A percentile compares a stretch with the other conserved stretches of the same genome.
Evolutionary conservation across 2,888 invertebrate genomes (phyloP).

Genomic region (Drosophila setosimentum): DNA sequence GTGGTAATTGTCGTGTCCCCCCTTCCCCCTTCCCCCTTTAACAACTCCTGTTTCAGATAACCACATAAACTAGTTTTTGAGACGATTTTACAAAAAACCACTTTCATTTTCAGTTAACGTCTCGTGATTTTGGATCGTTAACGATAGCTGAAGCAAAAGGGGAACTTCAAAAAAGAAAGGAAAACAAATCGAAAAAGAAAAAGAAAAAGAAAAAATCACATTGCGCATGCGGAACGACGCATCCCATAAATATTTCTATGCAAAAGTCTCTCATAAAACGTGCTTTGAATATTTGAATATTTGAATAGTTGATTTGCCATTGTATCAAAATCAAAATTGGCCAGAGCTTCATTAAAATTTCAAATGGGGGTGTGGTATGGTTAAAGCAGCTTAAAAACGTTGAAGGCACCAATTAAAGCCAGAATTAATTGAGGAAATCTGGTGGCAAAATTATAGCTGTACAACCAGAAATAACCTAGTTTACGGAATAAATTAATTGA

Average conservation of each 20-base stretch:
- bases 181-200: neutral
- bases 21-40: conserved; percentile 8
- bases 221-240: conserved; percentile 66
- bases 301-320: conserved; percentile 13
- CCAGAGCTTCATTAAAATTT: conserved; percentile 13
- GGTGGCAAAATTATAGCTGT: neutral
- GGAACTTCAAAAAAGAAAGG: neutral
- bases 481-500: neutral
- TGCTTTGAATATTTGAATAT: conserved; percentile 50
- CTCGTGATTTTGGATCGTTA: conserved; percentile 25
- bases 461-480: neutral
- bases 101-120: conserved; percentile 67
- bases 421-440: conserved; percentile 32
- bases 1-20: conserved; percentile 41
- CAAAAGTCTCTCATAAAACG: conserved; percentile 39
- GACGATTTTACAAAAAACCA: conserved; percentile 54
- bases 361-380: conserved; percentile 6
- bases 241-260: conserved; percentile 29
- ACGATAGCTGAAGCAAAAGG: neutral
- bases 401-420: conserved; percentile 16
- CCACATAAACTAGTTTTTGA: conserved; percentile 63
- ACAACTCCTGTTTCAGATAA: conserved; percentile 1
- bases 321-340: conserved; percentile 14
- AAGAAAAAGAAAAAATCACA: conserved; percentile 43
- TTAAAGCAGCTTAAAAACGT: conserved; percentile 11